Evolutionary conservation across 2,888 invertebrate genomes (phyloP).

Genomic region (Ornithoptera priamus): DNA sequence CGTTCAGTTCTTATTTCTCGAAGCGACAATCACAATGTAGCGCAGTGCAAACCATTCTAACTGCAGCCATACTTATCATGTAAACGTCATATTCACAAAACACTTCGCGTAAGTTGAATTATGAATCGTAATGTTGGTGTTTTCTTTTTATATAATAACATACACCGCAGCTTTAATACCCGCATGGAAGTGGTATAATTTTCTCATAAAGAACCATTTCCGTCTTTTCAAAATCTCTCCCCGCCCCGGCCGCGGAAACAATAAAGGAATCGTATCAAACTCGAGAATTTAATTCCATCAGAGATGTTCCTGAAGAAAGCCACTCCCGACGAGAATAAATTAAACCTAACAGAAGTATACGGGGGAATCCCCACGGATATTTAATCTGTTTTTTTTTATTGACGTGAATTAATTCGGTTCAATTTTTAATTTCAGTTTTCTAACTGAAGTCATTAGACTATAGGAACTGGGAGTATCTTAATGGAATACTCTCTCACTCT

Average conservation of each 20-base stretch:
- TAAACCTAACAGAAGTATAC: slow-evolving; percentile 1
- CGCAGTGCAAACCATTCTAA: no score
- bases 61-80: no score
- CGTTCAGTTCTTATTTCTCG: no score
- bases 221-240: slow-evolving; percentile 3
- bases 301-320: slow-evolving; percentile 14
- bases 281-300: slow-evolving; percentile 27
- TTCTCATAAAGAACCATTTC: slow-evolving; percentile 10
- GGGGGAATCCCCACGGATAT: not conserved
- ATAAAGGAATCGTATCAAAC: slow-evolving; percentile 24
- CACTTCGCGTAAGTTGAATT: no score
- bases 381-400: slow-evolving; percentile 9
- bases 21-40: no score
- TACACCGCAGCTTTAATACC: no score
- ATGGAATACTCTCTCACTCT: no score
- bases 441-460: no score
- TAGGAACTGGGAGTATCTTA: no score
- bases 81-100: no score
- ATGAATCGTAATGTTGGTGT: no score
- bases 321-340: slow-evolving; percentile 21
- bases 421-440: not conserved
- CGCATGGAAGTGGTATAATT: slow-evolving; percentile 2
- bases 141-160: no score
- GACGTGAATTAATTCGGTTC: not conserved
- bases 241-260: slow-evolving; percentile 18